Conservation (phyloP, 1,140 invertebrate genomes). For the Leptestheria dahalacensis region DNA sequence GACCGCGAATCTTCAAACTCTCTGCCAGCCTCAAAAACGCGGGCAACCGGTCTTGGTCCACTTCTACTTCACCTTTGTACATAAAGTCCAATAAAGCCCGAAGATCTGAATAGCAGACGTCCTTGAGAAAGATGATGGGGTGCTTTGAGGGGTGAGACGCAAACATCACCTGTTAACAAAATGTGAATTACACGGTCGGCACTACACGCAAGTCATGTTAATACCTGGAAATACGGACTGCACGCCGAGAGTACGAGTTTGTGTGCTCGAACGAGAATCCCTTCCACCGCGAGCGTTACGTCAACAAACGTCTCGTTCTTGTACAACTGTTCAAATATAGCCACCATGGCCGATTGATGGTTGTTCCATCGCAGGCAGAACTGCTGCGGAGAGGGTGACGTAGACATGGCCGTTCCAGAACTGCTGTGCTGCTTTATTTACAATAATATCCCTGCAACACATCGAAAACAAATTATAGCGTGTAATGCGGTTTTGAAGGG, state of each 20-base stretch:
- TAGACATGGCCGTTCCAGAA: background rate
- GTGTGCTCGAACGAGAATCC: conserved; percentile 74
- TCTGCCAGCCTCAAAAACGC: conserved; percentile 24
- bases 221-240: conserved; percentile 75
- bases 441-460: too few relatives aligned
- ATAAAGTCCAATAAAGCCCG: conserved; percentile 29
- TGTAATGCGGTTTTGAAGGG: too few relatives aligned
- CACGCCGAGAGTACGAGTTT: conserved; percentile 88
- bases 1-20: conserved; percentile 22
- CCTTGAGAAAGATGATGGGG: conserved; percentile 31
- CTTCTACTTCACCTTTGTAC: conserved; percentile 29
- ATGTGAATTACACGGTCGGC: too few relatives aligned
- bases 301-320: conserved; percentile 84
- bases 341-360: conserved; percentile 75
- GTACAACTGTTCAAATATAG: conserved; percentile 75
- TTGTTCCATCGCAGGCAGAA: conserved; percentile 90
- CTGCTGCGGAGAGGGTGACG: conserved; percentile 53
- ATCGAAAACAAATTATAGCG: too few relatives aligned
- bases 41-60: conserved; percentile 27
- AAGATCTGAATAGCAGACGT: conserved; percentile 28
- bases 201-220: too few relatives aligned
- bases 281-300: conserved; percentile 81
- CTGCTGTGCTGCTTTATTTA: too few relatives aligned
- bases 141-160: conserved; percentile 27
- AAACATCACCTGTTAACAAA: conserved; percentile 26